Conservation (phyloP, 2,888 invertebrate genomes). For the Drosophila algonquin region DNA sequence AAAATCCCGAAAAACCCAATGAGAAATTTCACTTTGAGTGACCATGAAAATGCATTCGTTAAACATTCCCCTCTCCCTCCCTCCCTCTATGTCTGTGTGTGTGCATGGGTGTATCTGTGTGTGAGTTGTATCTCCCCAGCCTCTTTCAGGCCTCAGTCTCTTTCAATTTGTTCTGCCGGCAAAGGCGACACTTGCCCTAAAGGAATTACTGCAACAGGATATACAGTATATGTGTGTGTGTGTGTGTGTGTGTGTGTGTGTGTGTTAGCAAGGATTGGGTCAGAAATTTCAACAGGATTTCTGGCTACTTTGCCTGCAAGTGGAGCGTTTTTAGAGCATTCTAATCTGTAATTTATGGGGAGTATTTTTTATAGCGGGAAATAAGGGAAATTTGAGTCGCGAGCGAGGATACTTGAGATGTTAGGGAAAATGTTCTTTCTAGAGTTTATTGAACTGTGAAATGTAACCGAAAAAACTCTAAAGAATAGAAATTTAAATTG, state of each 20-base stretch:
- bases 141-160: conserved; percentile 12
- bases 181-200: conserved; percentile 64
- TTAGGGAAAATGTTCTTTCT: background rate
- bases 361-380: conserved; percentile 24
- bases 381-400: conserved; percentile 17
- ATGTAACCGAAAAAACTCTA: background rate
- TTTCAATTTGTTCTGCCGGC: conserved; percentile 74
- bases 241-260: background rate
- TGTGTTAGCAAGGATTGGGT: conserved; percentile 35
- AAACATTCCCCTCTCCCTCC: conserved; percentile 41
- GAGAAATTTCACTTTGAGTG: conserved; percentile 72
- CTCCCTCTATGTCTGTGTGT: conserved; percentile 6
- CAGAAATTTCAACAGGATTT: conserved; percentile 68
- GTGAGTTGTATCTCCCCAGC: conserved; percentile 1
- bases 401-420: conserved; percentile 17
- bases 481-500: background rate
- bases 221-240: conserved; percentile 11
- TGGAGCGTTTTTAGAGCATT: conserved; percentile 40
- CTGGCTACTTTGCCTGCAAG: conserved; percentile 56
- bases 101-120: conserved; percentile 3
- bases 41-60: conserved; percentile 80
- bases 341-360: conserved; percentile 44
- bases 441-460: background rate
- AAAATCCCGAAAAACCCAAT: conserved; percentile 31
- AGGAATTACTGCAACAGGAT: conserved; percentile 69